These are phyloP conservation scores for Lutraria rhynchaena DNA, from an alignment of 1,140 invertebrate genomes.

Conservation along the genomic window DNA sequence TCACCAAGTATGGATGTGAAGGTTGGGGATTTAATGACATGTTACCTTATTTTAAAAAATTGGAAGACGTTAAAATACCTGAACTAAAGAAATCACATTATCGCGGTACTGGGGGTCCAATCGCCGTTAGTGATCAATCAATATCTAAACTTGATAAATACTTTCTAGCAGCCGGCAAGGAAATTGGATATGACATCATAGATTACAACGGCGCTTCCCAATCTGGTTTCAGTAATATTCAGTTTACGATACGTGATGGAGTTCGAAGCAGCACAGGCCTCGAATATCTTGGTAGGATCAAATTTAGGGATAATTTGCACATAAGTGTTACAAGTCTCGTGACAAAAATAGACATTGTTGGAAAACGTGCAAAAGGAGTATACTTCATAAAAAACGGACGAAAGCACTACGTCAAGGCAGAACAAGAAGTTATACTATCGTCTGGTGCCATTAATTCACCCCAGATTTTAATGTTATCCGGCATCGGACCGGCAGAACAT, in stretches of 20 bases:
- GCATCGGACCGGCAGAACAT: conserved; percentile 84
- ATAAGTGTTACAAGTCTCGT: conserved; percentile 62
- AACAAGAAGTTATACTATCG: conserved; percentile 84
- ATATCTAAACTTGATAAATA: background rate
- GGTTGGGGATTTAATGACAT: conserved; percentile 94
- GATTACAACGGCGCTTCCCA: conserved; percentile 66
- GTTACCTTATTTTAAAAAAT: conserved; percentile 86
- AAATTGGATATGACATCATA: conserved; percentile 37
- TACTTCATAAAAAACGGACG: conserved; percentile 74
- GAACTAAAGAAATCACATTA: background rate
- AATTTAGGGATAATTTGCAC: conserved; percentile 64
- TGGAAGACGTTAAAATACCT: background rate
- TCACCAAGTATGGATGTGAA: conserved; percentile 89
- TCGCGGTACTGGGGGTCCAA: conserved; percentile 1
- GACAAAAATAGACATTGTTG: conserved; percentile 64
- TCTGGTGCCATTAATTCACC: conserved; percentile 85
- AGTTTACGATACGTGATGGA: conserved; percentile 66
- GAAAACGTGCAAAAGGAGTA: conserved; percentile 66
- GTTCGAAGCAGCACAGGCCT: conserved; percentile 63
- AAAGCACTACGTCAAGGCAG: conserved; percentile 85
- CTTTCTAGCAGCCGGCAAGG: conserved; percentile 19
- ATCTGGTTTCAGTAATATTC: conserved; percentile 51
- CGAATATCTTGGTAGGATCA: background rate
- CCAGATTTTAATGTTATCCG: conserved; percentile 85
- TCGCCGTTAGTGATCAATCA: background rate